Evolutionary conservation across 2,113 vertebrate genomes (phyloP).

Genomic region (Caretta caretta): DNA sequence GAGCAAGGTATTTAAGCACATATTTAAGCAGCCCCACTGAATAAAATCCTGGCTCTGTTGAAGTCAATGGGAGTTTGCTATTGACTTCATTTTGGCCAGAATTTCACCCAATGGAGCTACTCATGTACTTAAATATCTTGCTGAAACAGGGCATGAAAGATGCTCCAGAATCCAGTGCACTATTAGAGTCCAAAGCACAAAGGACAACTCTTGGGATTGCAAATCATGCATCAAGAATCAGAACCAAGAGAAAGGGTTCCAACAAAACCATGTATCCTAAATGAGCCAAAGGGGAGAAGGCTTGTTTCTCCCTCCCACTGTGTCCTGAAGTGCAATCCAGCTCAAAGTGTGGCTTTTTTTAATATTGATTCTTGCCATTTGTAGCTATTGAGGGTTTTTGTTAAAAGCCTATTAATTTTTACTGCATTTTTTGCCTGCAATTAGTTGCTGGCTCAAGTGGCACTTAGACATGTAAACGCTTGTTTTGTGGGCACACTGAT

Average conservation of each 20-base stretch:
- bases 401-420: not conserved
- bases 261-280: accelerated
- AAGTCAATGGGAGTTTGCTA: not conserved
- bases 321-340: no score
- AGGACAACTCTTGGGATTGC: not conserved
- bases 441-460: not conserved
- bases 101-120: not conserved
- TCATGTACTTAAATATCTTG: not conserved
- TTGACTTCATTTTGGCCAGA: not conserved
- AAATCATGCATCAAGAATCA: not conserved
- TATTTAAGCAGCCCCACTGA: not conserved
- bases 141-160: not conserved
- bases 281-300: not conserved
- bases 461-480: not conserved
- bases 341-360: not conserved
- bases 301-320: no score
- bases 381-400: not conserved
- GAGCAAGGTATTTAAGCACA: not conserved
- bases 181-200: not conserved
- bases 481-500: not conserved
- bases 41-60: not conserved
- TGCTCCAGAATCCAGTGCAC: not conserved
- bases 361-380: accelerated
- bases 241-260: not conserved
- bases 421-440: not conserved